Evolutionary conservation across 1,140 invertebrate species (phyloP).

Genomic region (Drosophila cardini): DNA sequence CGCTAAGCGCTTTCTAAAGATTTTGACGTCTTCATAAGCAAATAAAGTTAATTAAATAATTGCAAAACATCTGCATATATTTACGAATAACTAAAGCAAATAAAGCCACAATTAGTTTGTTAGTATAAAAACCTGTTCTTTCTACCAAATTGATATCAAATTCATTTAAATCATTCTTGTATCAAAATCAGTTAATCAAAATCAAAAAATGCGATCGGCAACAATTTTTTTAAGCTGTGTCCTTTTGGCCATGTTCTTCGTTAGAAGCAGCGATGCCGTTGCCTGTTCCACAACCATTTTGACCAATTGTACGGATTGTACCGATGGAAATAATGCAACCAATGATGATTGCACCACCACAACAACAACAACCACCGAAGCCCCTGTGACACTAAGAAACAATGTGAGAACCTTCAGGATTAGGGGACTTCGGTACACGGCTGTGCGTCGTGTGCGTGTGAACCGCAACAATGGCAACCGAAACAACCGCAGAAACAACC

Average conservation of each 20-base stretch:
- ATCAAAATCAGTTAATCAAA: neutral
- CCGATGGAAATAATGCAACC: neutral
- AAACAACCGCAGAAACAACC: too few relatives aligned
- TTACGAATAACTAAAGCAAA: conserved; percentile 20
- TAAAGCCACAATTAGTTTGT: neutral
- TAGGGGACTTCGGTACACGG: conserved; percentile 19
- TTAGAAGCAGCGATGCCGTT: conserved; percentile 15
- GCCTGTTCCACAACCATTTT: conserved; percentile 18
- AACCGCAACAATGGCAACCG: conserved; percentile 5
- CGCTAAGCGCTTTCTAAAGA: too few relatives aligned
- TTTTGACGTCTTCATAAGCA: too few relatives aligned
- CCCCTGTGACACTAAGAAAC: neutral
- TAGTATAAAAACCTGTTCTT: conserved; percentile 18
- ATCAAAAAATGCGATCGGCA: conserved; percentile 3
- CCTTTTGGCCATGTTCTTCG: conserved; percentile 11
- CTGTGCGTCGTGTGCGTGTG: conserved; percentile 33
- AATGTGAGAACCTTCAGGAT: conserved; percentile 24
- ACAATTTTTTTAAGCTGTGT: neutral
- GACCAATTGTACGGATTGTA: conserved; percentile 23
- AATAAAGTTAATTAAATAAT: neutral
- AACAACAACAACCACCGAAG: conserved; percentile 5
- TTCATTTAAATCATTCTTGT: neutral
- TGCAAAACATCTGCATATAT: conserved; percentile 48
- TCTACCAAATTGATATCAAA: conserved; percentile 1
- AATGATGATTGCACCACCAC: conserved; percentile 20